A percentile compares a stretch with the other conserved stretches of the same genome.
Conservation (phyloP, 2,888 invertebrate species). For the Eristalinus sepulchralis region DNA sequence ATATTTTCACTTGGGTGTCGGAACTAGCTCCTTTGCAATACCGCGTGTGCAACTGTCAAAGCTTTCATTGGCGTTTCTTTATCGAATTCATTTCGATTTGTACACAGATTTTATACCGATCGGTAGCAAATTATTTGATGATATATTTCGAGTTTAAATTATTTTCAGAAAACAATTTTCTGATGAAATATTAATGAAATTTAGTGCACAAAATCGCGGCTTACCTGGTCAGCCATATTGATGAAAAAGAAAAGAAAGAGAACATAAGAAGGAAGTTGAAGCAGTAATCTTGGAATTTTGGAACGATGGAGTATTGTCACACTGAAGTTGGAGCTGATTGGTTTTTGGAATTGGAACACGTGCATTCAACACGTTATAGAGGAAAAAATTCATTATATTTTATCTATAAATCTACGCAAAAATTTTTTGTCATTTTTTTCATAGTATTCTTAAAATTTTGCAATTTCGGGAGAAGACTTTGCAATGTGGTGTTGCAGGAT, state of each 20-base stretch:
- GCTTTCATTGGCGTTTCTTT: not conserved
- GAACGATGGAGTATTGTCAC: constrained; percentile 1
- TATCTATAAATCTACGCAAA: too few relatives aligned
- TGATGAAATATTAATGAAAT: constrained; percentile 14
- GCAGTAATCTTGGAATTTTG: constrained; percentile 61
- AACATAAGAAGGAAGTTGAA: constrained; percentile 73
- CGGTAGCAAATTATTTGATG: not conserved
- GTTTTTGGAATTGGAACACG: not conserved
- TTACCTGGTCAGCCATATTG: constrained; percentile 93
- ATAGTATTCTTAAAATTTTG: too few relatives aligned
- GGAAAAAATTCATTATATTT: too few relatives aligned
- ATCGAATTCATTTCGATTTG: not conserved
- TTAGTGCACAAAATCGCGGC: constrained; percentile 77
- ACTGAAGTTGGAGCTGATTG: constrained; percentile 43
- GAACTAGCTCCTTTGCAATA: constrained; percentile 2
- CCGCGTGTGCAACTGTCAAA: constrained; percentile 31
- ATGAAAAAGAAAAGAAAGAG: constrained; percentile 79
- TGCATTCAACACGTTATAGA: constrained; percentile 14
- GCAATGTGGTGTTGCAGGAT: too few relatives aligned
- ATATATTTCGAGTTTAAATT: not conserved
- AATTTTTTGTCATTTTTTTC: too few relatives aligned
- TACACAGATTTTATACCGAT: not conserved
- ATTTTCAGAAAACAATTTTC: not conserved
- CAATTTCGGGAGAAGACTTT: too few relatives aligned
- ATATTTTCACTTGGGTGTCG: not conserved